Evolutionary conservation across 2,113 vertebrate species (phyloP).

Genomic region (Calidris pugnax): DNA sequence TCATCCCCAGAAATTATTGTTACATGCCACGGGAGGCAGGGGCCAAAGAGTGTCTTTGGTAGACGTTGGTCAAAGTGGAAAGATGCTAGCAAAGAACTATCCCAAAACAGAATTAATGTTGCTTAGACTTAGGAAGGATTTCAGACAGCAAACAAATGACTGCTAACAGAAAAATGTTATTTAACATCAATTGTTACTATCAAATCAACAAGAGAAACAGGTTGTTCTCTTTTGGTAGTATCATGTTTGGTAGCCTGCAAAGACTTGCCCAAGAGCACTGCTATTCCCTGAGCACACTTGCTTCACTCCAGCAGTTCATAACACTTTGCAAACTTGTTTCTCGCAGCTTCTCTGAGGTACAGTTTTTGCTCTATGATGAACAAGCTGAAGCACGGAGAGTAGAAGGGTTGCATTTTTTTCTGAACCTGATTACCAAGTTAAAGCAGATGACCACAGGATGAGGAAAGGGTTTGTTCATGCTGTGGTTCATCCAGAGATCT

Average conservation of each 20-base stretch:
- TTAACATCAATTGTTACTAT: neutral
- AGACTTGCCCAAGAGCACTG: neutral
- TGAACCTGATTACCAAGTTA: neutral
- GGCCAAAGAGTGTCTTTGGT: neutral
- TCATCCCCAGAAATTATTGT: neutral
- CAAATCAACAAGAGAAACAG: neutral
- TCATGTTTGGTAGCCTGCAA: neutral
- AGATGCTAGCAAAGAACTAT: neutral
- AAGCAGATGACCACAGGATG: neutral
- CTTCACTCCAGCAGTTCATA: neutral
- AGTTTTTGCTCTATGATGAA: neutral
- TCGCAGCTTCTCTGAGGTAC: neutral
- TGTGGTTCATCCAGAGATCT: neutral
- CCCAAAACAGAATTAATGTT: neutral
- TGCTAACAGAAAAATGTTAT: neutral
- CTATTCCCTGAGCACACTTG: neutral
- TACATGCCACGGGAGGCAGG: neutral
- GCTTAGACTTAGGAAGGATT: neutral
- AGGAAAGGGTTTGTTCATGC: neutral
- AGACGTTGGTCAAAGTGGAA: neutral
- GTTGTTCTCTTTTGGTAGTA: neutral
- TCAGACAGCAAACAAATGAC: neutral
- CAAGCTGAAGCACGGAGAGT: neutral
- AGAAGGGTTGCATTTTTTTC: neutral
- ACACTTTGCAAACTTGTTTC: neutral